phyloP scores from a whole-genome alignment of 2,113 vertebrate species.

The Laticauda colubrina region DNA sequence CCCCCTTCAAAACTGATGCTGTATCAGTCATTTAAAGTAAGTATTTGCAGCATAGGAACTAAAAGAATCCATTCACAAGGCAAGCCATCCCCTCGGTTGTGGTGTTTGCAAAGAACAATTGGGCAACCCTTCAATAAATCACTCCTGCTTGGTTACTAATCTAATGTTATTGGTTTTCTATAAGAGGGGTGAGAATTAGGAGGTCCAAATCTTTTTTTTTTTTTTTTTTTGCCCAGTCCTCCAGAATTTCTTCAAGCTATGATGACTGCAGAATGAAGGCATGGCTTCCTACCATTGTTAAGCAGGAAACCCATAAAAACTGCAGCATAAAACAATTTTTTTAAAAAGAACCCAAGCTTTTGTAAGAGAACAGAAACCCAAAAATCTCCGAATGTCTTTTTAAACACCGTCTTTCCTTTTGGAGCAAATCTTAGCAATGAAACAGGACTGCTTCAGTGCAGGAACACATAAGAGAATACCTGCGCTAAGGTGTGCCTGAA shows the following conservation, averaged over 20 bases:
- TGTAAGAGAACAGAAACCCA: not conserved
- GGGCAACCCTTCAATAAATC: not conserved
- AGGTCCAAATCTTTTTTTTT: not conserved
- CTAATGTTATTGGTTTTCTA: not conserved
- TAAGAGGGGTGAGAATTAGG: not conserved
- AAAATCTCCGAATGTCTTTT: not conserved
- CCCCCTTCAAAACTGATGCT: not conserved
- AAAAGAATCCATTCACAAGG: not conserved
- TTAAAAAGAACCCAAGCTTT: not conserved
- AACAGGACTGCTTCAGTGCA: not conserved
- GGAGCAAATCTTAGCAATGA: not conserved
- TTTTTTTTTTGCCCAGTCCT: not conserved
- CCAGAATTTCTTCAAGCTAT: not conserved
- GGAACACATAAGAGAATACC: not conserved
- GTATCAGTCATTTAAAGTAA: not conserved
- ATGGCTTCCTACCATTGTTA: not conserved
- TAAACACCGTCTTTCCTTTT: not conserved
- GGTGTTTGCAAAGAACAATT: not conserved
- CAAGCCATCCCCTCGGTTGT: not conserved
- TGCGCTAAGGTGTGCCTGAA: constrained; percentile 62
- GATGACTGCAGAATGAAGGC: not conserved
- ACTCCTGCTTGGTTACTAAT: not conserved
- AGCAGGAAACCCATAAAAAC: not conserved
- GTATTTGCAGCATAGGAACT: not conserved
- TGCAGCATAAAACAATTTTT: not conserved